Percentiles rank a stretch among this genome's conserved stretches.
These are phyloP conservation scores for Indri indri DNA, from an alignment of 2,113 vertebrate species.

Conservation along the genomic window DNA sequence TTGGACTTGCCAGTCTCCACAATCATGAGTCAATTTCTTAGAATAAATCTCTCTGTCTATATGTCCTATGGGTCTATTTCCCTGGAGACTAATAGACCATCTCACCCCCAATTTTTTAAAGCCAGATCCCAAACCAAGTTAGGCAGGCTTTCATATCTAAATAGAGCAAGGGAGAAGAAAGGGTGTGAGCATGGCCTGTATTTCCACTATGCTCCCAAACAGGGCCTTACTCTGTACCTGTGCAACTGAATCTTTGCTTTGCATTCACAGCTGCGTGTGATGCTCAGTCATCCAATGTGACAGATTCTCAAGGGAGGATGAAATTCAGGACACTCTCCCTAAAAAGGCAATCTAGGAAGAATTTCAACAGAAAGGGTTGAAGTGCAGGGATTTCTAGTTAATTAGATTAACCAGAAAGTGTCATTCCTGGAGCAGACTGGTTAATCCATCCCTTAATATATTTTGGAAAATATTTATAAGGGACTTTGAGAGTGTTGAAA, in stretches of 20 bases:
- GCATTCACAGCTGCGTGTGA: background rate
- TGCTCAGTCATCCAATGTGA: background rate
- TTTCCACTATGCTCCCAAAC: background rate
- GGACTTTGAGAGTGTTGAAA: constrained; percentile 4
- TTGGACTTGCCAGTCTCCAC: background rate
- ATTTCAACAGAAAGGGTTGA: background rate
- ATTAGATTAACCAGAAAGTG: background rate
- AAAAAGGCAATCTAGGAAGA: background rate
- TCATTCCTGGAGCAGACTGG: background rate
- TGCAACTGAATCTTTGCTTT: background rate
- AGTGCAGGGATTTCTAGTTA: background rate
- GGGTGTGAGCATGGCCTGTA: background rate
- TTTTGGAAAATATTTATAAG: constrained; percentile 27
- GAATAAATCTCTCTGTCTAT: background rate
- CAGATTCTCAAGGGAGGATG: background rate
- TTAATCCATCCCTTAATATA: constrained; percentile 2
- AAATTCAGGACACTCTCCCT: background rate
- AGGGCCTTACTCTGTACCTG: background rate
- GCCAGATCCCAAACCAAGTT: background rate
- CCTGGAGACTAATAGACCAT: background rate
- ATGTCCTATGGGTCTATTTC: background rate
- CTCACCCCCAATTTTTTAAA: background rate
- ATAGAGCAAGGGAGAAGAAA: background rate
- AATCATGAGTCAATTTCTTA: background rate
- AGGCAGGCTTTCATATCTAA: background rate